phyloP scores from a whole-genome alignment of 2,797 vertebrate species.

The Siniperca undulata region DNA sequence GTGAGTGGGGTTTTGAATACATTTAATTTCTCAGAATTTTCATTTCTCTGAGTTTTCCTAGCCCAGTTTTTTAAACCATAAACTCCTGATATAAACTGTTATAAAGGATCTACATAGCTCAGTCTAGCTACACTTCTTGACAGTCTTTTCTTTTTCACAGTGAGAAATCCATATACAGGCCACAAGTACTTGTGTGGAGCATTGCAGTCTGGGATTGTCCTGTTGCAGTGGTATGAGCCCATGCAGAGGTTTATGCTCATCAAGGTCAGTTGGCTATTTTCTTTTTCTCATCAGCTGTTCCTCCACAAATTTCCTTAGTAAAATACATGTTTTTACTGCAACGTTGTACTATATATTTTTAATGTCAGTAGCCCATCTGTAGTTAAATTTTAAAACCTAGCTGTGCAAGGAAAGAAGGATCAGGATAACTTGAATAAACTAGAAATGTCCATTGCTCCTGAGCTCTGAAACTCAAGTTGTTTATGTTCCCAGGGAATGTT shows the following conservation, averaged over 20 bases:
- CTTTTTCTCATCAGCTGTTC: not conserved
- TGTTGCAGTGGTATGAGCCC: conserved; percentile 99
- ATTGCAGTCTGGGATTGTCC: conserved; percentile 95
- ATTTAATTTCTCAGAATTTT: not conserved
- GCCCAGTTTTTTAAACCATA: not conserved
- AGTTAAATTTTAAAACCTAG: not conserved
- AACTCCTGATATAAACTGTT: not conserved
- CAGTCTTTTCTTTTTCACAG: conserved; percentile 71
- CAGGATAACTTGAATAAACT: not conserved
- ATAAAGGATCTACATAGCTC: not conserved
- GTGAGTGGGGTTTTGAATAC: not conserved
- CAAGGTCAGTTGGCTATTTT: conserved; percentile 86
- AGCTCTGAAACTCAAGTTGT: not conserved
- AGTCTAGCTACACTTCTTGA: not conserved
- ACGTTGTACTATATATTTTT: not conserved
- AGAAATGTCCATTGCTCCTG: not conserved
- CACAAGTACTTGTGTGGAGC: conserved; percentile 98
- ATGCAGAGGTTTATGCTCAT: conserved; percentile 99
- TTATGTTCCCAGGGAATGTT: not conserved
- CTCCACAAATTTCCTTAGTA: not conserved
- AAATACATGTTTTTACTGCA: not conserved
- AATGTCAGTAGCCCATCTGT: not conserved
- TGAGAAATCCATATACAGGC: conserved; percentile 97
- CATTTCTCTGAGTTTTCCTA: not conserved
- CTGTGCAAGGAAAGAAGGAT: not conserved